Percentiles rank a stretch among this genome's conserved stretches.
Conservation (phyloP, 2,888 invertebrate genomes). For the Myathropa florea region DNA sequence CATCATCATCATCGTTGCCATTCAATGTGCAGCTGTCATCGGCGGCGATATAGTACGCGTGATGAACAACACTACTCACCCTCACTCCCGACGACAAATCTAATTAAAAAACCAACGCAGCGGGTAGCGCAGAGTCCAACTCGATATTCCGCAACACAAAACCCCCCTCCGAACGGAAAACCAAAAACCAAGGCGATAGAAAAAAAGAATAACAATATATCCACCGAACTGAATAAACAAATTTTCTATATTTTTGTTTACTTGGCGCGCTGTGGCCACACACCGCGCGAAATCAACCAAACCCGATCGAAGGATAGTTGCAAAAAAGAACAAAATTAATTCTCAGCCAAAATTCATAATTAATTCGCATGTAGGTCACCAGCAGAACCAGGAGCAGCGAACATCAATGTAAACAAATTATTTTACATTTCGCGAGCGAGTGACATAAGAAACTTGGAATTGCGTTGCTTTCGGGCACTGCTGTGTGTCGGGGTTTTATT, state of each 20-base stretch:
- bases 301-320: constrained; percentile 15
- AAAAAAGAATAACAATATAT: constrained; percentile 9
- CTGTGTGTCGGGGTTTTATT: background rate
- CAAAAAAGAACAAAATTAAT: constrained; percentile 26
- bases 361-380: constrained; percentile 70
- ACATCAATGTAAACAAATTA: constrained; percentile 74
- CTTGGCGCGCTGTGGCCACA: constrained; percentile 39
- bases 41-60: constrained; percentile 12
- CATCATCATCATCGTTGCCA: constrained; percentile 7
- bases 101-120: constrained; percentile 65
- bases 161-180: background rate
- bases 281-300: constrained; percentile 35
- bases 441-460: constrained; percentile 64
- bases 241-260: constrained; percentile 30
- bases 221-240: constrained; percentile 28
- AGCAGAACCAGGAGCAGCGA: constrained; percentile 69
- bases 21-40: constrained; percentile 36
- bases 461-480: constrained; percentile 14
- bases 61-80: constrained; percentile 45
- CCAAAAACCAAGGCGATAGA: background rate
- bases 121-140: constrained; percentile 41
- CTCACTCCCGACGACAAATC: constrained; percentile 55
- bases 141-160: constrained; percentile 17
- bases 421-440: constrained; percentile 54
- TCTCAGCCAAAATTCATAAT: constrained; percentile 60